Percentiles rank a stretch among this genome's conserved stretches.
phyloP scores from a whole-genome alignment of 1,140 invertebrate genomes.

The Bombus polaris region DNA sequence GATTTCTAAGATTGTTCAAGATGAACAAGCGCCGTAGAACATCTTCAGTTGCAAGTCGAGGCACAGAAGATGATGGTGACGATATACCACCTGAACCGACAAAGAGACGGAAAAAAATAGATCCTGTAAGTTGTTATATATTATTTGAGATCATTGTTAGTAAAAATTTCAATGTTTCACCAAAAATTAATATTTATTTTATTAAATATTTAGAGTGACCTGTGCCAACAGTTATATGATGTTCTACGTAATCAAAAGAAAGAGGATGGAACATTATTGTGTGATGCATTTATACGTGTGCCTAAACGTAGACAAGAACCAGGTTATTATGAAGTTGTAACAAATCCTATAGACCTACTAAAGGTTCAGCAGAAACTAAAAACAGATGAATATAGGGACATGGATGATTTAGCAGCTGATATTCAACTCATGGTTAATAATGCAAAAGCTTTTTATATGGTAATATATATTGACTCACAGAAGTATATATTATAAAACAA shows the following conservation, averaged over 20 bases:
- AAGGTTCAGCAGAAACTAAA: slow-evolving; percentile 98
- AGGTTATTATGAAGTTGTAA: slow-evolving; percentile 95
- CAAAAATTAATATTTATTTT: slow-evolving; percentile 10
- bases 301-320: slow-evolving; percentile 96
- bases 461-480: slow-evolving; percentile 69
- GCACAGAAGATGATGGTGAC: slow-evolving; percentile 84
- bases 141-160: neutral
- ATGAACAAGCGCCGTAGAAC: slow-evolving; percentile 88
- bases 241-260: slow-evolving; percentile 95
- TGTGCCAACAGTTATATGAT: slow-evolving; percentile 96
- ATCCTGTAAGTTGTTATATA: slow-evolving; percentile 79
- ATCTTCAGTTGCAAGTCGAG: slow-evolving; percentile 88
- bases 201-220: slow-evolving; percentile 86
- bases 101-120: slow-evolving; percentile 82
- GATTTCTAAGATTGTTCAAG: slow-evolving; percentile 65
- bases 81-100: slow-evolving; percentile 81
- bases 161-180: neutral
- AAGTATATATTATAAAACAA: slow-evolving; percentile 22
- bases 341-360: slow-evolving; percentile 95
- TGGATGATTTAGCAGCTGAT: slow-evolving; percentile 93
- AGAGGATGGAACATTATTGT: slow-evolving; percentile 94
- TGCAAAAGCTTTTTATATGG: slow-evolving; percentile 96
- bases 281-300: slow-evolving; percentile 96
- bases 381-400: slow-evolving; percentile 96
- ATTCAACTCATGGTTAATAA: slow-evolving; percentile 95